Evolutionary conservation across 2,888 invertebrate genomes (phyloP).

Genomic region (Drosophila barbarae): DNA sequence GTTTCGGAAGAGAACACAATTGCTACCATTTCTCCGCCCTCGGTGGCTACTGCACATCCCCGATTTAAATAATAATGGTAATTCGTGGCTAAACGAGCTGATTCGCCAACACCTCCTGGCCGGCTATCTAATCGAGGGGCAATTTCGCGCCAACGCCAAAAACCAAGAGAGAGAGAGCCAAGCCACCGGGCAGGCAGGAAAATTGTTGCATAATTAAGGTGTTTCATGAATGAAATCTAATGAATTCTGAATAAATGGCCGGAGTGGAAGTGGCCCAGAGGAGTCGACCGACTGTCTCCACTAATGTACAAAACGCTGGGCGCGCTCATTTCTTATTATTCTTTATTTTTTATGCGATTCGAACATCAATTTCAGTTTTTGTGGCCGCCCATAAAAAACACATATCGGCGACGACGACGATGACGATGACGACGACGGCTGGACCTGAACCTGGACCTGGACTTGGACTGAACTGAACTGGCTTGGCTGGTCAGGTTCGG

Average conservation of each 20-base stretch:
- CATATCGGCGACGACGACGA: constrained; percentile 58
- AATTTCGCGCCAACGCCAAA: constrained; percentile 54
- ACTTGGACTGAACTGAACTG: constrained; percentile 1
- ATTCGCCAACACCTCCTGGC: constrained; percentile 69
- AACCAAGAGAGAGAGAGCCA: constrained; percentile 9
- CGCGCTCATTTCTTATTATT: constrained; percentile 72
- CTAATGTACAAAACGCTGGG: constrained; percentile 73
- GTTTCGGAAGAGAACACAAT: not conserved
- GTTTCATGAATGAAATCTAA: constrained; percentile 77
- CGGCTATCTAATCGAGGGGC: constrained; percentile 71
- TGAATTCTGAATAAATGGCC: constrained; percentile 74
- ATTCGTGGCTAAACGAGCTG: constrained; percentile 67
- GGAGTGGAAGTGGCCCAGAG: constrained; percentile 24
- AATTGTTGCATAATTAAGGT: constrained; percentile 73
- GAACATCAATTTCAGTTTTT: constrained; percentile 75
- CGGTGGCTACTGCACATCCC: constrained; percentile 36
- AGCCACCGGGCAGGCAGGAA: constrained; percentile 25
- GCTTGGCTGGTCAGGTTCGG: constrained; percentile 17
- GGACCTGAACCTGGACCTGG: constrained; percentile 25
- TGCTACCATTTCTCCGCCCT: constrained; percentile 28
- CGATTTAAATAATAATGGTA: constrained; percentile 74
- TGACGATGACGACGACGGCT: constrained; percentile 41
- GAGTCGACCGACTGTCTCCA: constrained; percentile 28
- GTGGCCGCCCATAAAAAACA: constrained; percentile 72
- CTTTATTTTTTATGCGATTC: constrained; percentile 70